Evolutionary conservation across 30 jellyfish, hydroid and myxozoan species (phyloP).

Genomic region (Sanderia malayensis): DNA sequence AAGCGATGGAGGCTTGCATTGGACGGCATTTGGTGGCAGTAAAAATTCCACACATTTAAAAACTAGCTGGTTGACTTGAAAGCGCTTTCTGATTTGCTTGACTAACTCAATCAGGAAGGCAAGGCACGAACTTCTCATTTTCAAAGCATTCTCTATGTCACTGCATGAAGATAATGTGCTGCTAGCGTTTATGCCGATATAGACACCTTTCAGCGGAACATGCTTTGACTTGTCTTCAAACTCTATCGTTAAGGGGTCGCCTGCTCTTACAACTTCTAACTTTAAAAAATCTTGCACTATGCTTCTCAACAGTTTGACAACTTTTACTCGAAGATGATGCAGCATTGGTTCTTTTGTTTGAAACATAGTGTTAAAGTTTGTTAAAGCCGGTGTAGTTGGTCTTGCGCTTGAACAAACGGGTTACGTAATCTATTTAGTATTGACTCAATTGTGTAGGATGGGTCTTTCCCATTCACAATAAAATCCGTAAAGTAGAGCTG

Average conservation of each 20-base stretch:
- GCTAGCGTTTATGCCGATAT: slow-evolving; percentile 26
- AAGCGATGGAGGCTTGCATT: no score
- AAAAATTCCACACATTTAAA: not conserved
- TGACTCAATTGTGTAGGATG: slow-evolving; percentile 31
- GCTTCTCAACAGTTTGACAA: no score
- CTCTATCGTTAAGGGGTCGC: slow-evolving; percentile 32
- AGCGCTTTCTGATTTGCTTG: slow-evolving; percentile 26
- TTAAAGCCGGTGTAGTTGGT: slow-evolving; percentile 16
- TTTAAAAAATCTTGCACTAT: slow-evolving; percentile 6
- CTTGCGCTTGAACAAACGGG: slow-evolving; percentile 25
- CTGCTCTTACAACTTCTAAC: slow-evolving; percentile 7
- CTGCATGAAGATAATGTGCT: slow-evolving; percentile 26
- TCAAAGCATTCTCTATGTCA: no score
- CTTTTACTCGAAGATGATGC: no score
- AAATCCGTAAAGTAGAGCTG: no score
- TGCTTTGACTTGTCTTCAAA: slow-evolving; percentile 8
- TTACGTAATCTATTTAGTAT: slow-evolving; percentile 8
- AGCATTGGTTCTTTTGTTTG: no score
- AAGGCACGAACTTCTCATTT: slow-evolving; percentile 31
- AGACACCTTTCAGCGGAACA: slow-evolving; percentile 13
- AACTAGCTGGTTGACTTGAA: no score
- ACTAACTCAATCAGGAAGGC: slow-evolving; percentile 33
- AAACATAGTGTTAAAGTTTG: slow-evolving; percentile 32
- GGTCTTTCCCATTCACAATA: no score
- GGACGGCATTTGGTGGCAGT: no score